A percentile compares a stretch with the other conserved stretches of the same genome.
phyloP scores from a whole-genome alignment of 2,113 vertebrate species.

The Drymodes brunneopygia region DNA sequence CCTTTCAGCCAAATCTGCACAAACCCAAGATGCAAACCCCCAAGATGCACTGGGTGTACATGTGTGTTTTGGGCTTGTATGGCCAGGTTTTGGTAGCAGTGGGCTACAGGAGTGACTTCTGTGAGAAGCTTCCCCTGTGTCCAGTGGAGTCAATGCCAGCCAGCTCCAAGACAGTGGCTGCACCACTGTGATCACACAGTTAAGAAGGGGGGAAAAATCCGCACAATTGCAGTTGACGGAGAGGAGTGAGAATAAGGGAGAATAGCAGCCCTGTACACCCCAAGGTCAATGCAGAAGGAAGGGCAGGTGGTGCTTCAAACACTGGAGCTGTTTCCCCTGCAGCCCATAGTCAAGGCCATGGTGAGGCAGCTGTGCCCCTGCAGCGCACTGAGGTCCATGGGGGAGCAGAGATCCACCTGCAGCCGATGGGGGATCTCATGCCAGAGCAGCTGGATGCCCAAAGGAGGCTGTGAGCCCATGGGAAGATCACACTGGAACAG shows the following conservation, averaged over 20 bases:
- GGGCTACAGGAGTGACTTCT: neutral
- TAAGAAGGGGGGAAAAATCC: neutral
- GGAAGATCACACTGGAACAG: neutral
- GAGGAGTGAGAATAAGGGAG: neutral
- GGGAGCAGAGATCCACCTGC: neutral
- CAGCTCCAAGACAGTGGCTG: neutral
- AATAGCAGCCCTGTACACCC: neutral
- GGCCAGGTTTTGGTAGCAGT: neutral
- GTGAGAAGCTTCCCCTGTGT: neutral
- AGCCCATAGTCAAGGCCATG: neutral
- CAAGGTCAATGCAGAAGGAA: neutral
- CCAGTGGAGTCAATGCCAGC: neutral
- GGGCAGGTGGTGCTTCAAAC: neutral
- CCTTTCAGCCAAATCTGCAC: neutral
- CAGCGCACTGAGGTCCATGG: neutral
- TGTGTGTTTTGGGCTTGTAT: neutral
- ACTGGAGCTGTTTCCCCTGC: neutral
- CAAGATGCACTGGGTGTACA: neutral
- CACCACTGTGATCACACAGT: neutral
- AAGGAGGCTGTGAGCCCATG: neutral
- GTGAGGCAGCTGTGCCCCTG: neutral
- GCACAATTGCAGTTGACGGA: neutral
- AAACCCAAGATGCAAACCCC: neutral
- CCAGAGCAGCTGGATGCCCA: neutral
- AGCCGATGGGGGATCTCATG: rapidly evolving